Base-by-base conservation (phyloP, 2,888 invertebrate species). In the Camponotus fellah region DNA sequence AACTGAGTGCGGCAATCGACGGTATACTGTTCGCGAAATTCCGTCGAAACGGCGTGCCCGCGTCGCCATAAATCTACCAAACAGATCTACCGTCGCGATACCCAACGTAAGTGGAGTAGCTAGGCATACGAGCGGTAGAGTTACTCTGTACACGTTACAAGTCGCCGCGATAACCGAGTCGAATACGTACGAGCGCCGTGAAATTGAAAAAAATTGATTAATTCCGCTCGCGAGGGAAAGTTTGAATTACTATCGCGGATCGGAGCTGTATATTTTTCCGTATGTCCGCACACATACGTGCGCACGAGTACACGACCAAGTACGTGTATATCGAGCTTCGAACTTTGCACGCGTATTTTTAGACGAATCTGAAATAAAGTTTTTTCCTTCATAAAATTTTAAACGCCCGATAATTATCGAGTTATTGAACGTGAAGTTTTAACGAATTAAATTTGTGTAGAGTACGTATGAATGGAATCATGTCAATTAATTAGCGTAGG, bases 181-280 rank as follows among this genome's bases (percentile, higher is more conserved):
- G 46, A 71, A 62, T 71, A 71, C 71, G 71, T 60, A 80, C 60
- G 79, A 72, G 74, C 60, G 21, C 79, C 79, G 60, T 80, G 72
- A 80, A 80, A 80, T 71, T 80, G 79, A 80, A 80, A 80, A 53
- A 80, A 80, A 80, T 80, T 80, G 72, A 80, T 80, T 80, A 80
- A 80, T 80, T 80, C 72, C 37, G 72, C 60, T 17, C 17, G 34
- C 32, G 60, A 21, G 37, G 17, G 34, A 46, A 60, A 80, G 79
- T 71, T 80, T 80, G 79, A 80, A 80, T 80, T 71, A 60, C 66
- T 40, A 40, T 46, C 60, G 37, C 9, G 46, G 21, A 69, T 60
- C 60, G 71, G n/a, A 12, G 72, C 34, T 49, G 46, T 80, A 80
- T 71, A 60, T 71, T 60, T 72, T 21, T 17, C 60, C 21, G 26